A percentile compares a stretch with the other conserved stretches of the same genome.
Conservation (phyloP, 2,888 invertebrate genomes). For the Cremastinae sp. region DNA sequence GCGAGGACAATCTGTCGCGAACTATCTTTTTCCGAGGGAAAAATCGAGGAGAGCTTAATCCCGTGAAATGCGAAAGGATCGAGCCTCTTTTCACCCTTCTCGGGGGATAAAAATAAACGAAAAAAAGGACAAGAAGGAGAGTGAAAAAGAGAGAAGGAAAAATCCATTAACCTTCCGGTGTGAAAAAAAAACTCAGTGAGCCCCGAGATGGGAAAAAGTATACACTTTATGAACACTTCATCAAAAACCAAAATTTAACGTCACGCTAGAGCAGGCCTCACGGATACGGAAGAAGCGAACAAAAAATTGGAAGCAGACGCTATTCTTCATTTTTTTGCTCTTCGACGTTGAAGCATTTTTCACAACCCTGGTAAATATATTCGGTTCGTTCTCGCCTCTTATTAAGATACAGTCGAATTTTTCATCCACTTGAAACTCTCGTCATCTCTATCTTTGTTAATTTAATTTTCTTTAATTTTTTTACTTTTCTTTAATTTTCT, state of each 20-base stretch:
- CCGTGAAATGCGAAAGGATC: slow-evolving; percentile 8
- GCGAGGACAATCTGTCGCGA: slow-evolving; percentile 32
- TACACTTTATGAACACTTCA: slow-evolving; percentile 1
- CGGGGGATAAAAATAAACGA: background rate
- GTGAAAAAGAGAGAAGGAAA: background rate
- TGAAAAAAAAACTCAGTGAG: background rate
- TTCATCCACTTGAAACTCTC: too few species aligned
- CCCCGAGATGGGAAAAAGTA: background rate
- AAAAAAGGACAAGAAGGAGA: too few species aligned
- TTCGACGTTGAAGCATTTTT: too few species aligned
- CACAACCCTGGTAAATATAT: too few species aligned
- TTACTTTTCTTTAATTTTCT: too few species aligned
- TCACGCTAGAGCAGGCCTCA: slow-evolving; percentile 10
- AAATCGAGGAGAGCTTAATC: slow-evolving; percentile 8
- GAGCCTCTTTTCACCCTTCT: background rate
- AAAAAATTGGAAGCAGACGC: background rate
- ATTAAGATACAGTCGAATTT: too few species aligned
- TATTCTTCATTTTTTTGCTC: too few species aligned
- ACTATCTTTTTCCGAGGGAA: slow-evolving; percentile 25
- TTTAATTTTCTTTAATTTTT: too few species aligned
- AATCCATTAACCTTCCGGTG: slow-evolving; percentile 26
- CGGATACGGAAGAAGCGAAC: background rate
- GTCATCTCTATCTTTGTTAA: too few species aligned
- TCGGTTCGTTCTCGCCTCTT: too few species aligned
- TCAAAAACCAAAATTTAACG: slow-evolving; percentile 24